Evolutionary conservation across 2,888 invertebrate species (phyloP), one percentile per base, ranked within the genome.

Genomic region (Sinhomidia bicolor): DNA sequence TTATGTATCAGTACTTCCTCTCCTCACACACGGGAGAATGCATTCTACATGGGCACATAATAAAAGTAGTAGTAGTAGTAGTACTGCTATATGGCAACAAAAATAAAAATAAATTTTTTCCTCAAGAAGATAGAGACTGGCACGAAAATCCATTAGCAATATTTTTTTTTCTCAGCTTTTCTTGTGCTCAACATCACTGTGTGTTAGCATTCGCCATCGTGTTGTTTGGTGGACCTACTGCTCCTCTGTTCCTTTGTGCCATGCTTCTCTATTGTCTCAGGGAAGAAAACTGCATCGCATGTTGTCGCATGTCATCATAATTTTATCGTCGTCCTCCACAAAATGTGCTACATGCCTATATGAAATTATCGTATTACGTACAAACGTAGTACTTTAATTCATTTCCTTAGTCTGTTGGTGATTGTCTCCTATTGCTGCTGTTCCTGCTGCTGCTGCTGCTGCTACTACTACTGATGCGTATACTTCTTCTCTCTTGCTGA

Each of bases 141-240:
- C 71, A 71, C 41, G 44, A 71, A 71, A 71, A 71, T 71, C 71
- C 71, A 71, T 71, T 71, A 71, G 44, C 71, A 23, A 71, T 36
- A 17, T 71, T 71, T 71, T 41, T 14, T 65, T n/a, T 7, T 32
- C 62, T 12, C 2, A 0, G 9, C 12, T 29, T 10, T 3, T 26
- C 10, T 26, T 9, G 12, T 60, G 60, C 60, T 60, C 60, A n/a
- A 12, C 29, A 1, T 60, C 29, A 29, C 29, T 4, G 26, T 60
- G 4, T 51, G n/a, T n/a, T 1, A 1, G n/a, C 6, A 2, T 12
- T 51, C n/a, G 23, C 17, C 10, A 36, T 14, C 65, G 12, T 32
- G 65, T 36, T 65, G 41, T 44, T 71, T 32, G 26, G 14, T 44
- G 23, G 41, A 44, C 10, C 71, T 44, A 20, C 0, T 44, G 41